A percentile compares a stretch with the other conserved stretches of the same genome.
Conservation (phyloP, 2,888 invertebrate genomes). For the Eudasyphora cyanicolor region DNA sequence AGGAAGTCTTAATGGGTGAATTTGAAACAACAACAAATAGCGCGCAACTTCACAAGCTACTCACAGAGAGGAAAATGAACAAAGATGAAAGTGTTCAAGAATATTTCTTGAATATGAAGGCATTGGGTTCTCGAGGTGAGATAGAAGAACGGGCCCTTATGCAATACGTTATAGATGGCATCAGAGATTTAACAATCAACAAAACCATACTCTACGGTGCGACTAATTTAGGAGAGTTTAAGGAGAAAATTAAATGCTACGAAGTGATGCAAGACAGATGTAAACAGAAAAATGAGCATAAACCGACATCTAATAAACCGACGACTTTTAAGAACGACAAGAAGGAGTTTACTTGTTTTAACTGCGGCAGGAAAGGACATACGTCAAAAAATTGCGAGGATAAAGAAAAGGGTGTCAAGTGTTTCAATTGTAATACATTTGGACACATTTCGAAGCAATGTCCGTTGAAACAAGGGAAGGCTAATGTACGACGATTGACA, state of each 20-base stretch:
- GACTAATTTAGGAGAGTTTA: slow-evolving; percentile 57
- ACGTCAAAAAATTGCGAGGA: slow-evolving; percentile 8
- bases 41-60: slow-evolving; percentile 56
- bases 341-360: slow-evolving; percentile 6
- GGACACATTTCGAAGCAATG: slow-evolving; percentile 20
- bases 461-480: neutral
- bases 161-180: slow-evolving; percentile 77
- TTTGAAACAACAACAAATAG: slow-evolving; percentile 34
- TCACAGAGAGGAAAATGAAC: slow-evolving; percentile 69
- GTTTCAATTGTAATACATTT: slow-evolving; percentile 14
- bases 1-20: slow-evolving; percentile 1
- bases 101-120: slow-evolving; percentile 75
- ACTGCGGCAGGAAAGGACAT: slow-evolving; percentile 18
- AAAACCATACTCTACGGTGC: slow-evolving; percentile 59
- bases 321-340: neutral
- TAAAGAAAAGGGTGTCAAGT: slow-evolving; percentile 26
- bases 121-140: slow-evolving; percentile 73
- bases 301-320: neutral
- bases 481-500: neutral
- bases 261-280: slow-evolving; percentile 20
- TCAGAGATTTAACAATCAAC: slow-evolving; percentile 66
- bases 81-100: slow-evolving; percentile 73
- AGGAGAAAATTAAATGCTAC: slow-evolving; percentile 58
- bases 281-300: neutral
- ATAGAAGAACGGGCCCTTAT: slow-evolving; percentile 74